phyloP scores from a whole-genome alignment of 1,140 invertebrate species.

The Centruroides sculpturatus region DNA sequence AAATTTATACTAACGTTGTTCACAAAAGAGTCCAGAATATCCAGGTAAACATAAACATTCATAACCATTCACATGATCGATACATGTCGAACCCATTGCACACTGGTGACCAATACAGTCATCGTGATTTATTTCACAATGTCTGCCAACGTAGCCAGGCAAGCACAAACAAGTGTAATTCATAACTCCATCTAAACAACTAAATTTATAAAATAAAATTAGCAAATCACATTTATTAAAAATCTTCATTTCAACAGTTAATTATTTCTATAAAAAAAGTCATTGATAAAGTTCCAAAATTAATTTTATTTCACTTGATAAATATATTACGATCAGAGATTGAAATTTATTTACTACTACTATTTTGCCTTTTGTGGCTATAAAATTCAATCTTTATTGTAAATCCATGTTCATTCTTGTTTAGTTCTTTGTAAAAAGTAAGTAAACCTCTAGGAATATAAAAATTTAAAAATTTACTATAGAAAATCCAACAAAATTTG shows the following conservation, averaged over 20 bases:
- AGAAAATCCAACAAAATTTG: no score
- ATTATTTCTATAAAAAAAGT: no score
- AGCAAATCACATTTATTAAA: background rate
- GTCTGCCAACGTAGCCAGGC: conserved; percentile 45
- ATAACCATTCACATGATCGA: conserved; percentile 18
- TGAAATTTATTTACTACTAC: no score
- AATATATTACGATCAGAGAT: no score
- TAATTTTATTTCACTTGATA: no score
- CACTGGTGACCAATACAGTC: conserved; percentile 51
- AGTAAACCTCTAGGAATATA: no score
- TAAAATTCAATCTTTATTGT: no score
- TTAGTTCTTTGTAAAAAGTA: no score
- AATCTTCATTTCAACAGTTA: background rate
- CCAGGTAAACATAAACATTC: conserved; percentile 88
- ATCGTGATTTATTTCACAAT: conserved; percentile 68
- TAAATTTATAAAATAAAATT: conserved; percentile 17
- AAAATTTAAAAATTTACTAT: no score
- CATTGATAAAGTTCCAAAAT: no score
- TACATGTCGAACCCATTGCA: conserved; percentile 33
- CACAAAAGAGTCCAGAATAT: conserved; percentile 89
- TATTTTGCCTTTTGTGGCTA: no score
- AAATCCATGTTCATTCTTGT: no score
- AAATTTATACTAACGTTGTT: conserved; percentile 78
- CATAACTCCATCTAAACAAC: conserved; percentile 50
- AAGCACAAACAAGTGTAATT: conserved; percentile 25